A percentile compares a stretch with the other conserved stretches of the same genome.
Evolutionary conservation across 2,113 vertebrate genomes (phyloP).

Genomic region (Aspiorhynchus laticeps): DNA sequence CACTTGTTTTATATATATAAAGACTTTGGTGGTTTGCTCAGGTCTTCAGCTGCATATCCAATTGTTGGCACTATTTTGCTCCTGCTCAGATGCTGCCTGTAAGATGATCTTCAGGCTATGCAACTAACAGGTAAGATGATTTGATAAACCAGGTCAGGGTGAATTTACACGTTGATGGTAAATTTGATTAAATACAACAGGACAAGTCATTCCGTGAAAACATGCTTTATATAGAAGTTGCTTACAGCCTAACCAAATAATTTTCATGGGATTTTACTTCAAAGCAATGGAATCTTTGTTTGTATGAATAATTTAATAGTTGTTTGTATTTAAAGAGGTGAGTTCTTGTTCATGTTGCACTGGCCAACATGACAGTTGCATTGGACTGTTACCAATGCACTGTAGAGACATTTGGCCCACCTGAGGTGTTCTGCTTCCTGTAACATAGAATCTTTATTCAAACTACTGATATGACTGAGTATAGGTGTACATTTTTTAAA

Average conservation of each 20-base stretch:
- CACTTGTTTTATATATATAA: not conserved
- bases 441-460: not conserved
- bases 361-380: not conserved
- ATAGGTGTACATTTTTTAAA: not conserved
- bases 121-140: conserved; percentile 18
- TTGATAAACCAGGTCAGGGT: not conserved
- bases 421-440: not conserved
- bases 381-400: not conserved
- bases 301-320: not conserved
- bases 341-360: not conserved
- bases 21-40: not conserved
- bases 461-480: not conserved
- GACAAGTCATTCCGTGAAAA: not conserved
- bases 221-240: not conserved
- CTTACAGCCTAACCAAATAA: not conserved
- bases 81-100: not conserved
- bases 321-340: not conserved
- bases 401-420: not conserved
- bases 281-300: conserved; percentile 1
- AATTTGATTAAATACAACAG: not conserved
- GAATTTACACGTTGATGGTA: not conserved
- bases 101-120: not conserved
- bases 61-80: not conserved
- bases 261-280: not conserved
- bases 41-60: not conserved